Base-by-base conservation (phyloP, 2,797 vertebrate species). In the Hippopotamyrus pictus region DNA sequence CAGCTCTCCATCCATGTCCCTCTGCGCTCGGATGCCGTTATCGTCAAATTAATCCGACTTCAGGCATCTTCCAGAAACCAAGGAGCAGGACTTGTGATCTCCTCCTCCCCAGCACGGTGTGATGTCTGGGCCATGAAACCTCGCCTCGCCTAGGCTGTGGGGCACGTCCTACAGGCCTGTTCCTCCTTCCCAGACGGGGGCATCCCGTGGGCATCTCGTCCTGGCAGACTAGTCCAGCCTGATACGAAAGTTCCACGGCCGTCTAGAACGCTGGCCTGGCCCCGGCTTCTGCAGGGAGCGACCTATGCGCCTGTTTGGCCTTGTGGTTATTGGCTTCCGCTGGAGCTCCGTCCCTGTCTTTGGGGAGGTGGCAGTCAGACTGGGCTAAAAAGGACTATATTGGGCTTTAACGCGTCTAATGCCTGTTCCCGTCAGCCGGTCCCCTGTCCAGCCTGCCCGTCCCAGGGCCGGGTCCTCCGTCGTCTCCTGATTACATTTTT, bases 271-370 rank as follows among this genome's bases (percentile, higher is more conserved):
- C n/a, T 29, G 2, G 9, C 5, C 25, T 11, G 9, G 25, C 5
- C 50, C 12, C 50, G 4, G 14, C 4, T 54, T 54, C 14, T 4
- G 14, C 14, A 5, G 14, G 5, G 76, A 46, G 73, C 6, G 4
- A 17, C 17, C 76, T 41, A 3, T 1, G 14, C 14, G 0, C 17
- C 12, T n/a, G 5, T n/a, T 3, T 19, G 41, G 17, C 37, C 6
- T 3, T 29, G 37, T 46, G 41, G 89, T 92, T 92, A 93, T 95
- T 92, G 91, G 92, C 65, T 92, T 92, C 87, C 6, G 9, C 87
- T 69, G 88, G 88, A 0, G 87, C 89, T 51, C 89, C 19, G 1
- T n/a, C 5, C 76, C 41, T 17, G 76, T 82, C 3, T 11, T 19
- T 2, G 25, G 83, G 50, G 11, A 2, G 12, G 48, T 54, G 50